Evolutionary conservation across 2,113 vertebrate species (phyloP).

Genomic region (Malurus melanocephalus): DNA sequence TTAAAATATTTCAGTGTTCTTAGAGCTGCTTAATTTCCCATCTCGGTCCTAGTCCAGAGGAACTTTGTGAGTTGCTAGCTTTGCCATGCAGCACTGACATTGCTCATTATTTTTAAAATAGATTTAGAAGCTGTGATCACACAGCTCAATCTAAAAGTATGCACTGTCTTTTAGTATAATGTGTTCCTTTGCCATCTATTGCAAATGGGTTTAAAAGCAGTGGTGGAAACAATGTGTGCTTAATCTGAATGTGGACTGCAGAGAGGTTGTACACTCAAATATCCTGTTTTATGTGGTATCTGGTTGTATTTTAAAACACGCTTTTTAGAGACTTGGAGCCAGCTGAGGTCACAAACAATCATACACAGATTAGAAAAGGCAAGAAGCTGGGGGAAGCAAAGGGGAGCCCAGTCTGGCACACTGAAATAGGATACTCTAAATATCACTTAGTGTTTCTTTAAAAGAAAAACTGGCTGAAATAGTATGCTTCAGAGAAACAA

Average conservation of each 20-base stretch:
- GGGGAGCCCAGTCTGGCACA: conserved; percentile 3
- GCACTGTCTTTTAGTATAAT: background rate
- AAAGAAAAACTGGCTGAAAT: conserved; percentile 28
- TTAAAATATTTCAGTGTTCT: conserved; percentile 51
- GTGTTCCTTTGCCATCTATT: background rate
- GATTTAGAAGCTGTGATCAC: conserved; percentile 33
- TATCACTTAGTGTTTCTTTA: conserved; percentile 30
- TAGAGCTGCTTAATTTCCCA: conserved; percentile 16
- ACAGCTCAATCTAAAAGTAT: background rate
- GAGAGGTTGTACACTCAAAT: conserved; percentile 22
- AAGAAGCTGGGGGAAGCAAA: background rate
- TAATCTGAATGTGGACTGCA: conserved; percentile 18
- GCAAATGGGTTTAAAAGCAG: conserved; percentile 28
- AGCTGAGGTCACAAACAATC: conserved; percentile 46
- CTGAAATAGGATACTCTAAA: conserved; percentile 40
- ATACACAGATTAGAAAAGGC: conserved; percentile 26
- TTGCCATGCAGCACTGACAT: background rate
- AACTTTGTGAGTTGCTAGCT: conserved; percentile 23
- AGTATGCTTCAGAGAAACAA: conserved; percentile 10
- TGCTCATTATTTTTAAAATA: conserved; percentile 31
- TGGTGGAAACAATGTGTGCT: background rate
- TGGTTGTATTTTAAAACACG: conserved; percentile 55
- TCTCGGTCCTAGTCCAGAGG: conserved; percentile 5
- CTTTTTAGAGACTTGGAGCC: conserved; percentile 23
- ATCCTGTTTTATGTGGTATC: conserved; percentile 26